Base-by-base conservation (phyloP, 2,888 invertebrate species). In the Malachius bipustulatus region DNA sequence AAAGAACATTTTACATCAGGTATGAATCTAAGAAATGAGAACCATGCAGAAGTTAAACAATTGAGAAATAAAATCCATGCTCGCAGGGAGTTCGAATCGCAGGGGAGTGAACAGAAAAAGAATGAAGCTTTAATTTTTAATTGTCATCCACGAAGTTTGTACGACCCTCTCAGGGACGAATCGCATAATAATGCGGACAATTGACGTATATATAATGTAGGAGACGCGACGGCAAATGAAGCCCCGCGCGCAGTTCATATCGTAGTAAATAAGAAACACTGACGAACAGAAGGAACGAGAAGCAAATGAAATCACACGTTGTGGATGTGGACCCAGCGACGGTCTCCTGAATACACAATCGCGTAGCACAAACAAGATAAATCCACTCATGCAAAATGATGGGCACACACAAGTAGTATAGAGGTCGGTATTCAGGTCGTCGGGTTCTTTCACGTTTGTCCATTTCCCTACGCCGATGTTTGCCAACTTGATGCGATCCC, bases 401-500 rank as follows among this genome's bases (percentile, higher is more conserved):
- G 49, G 51, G 48, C 46, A 47, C 48, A 50, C 50, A 52, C 43
- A 47, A 44, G 42, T 44, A 42, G 45, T 36, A 32, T 40, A 40
- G 37, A 44, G 42, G 26, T 38, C 38, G n/a, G n/a, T n/a, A n/a
- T n/a, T n/a, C n/a, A n/a, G n/a, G n/a, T n/a, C n/a, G 33, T 29
- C 34, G 41, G 41, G 41, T 50, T 48, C 48, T 48, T 47, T 47
- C 45, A 36, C 42, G 46, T 49, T 47, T 51, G 53, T 51, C 54
- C 53, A 51, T 56, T 55, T 52, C 50, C 52, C 52, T 55, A 19
- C 47, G 47, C 45, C 47, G 54, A 51, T 57, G 57, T 57, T 58
- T 59, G 56, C 55, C 55, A 51, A 55, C 51, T 55, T 54, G 56
- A 56, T 57, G 56, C 46, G 47, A 40, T 58, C 59, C 57, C 56